A percentile compares a stretch with the other conserved stretches of the same genome.
phyloP scores from a whole-genome alignment of 2,888 invertebrate genomes.

The Drosophila atripex region DNA sequence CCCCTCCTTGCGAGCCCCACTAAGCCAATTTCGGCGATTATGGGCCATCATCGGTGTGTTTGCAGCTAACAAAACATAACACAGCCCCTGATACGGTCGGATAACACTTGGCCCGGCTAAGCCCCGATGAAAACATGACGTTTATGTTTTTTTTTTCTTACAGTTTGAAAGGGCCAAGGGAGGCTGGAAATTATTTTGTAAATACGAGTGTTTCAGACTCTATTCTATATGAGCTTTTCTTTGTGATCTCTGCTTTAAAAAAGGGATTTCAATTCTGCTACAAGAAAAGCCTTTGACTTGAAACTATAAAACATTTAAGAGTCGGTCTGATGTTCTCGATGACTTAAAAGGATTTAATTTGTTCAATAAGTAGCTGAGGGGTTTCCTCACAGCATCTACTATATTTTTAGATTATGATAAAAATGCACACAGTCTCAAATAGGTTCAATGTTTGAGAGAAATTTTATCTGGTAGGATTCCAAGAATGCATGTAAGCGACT shows the following conservation, averaged over 20 bases:
- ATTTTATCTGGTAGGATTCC: no score
- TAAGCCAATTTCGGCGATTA: constrained; percentile 76
- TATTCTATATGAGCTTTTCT: constrained; percentile 12
- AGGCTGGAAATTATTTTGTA: constrained; percentile 29
- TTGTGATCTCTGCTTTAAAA: not conserved
- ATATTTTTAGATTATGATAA: no score
- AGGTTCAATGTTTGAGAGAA: no score
- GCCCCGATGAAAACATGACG: constrained; percentile 45
- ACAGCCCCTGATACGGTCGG: constrained; percentile 12
- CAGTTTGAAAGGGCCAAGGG: not conserved
- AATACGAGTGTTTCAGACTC: constrained; percentile 19
- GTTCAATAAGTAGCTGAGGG: not conserved
- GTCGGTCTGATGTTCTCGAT: not conserved
- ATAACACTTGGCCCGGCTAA: constrained; percentile 43
- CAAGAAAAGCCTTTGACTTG: constrained; percentile 6
- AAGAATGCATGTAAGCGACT: no score
- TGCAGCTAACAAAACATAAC: constrained; percentile 75
- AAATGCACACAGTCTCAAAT: no score
- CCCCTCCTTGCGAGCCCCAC: constrained; percentile 16
- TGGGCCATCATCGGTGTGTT: constrained; percentile 70
- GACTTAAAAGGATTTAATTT: not conserved
- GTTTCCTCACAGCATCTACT: not conserved
- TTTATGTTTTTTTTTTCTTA: constrained; percentile 24
- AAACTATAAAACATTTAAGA: not conserved
- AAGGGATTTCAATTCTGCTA: constrained; percentile 9